phyloP scores from a whole-genome alignment of 1,140 invertebrate genomes.

The Drosophila sproati region DNA sequence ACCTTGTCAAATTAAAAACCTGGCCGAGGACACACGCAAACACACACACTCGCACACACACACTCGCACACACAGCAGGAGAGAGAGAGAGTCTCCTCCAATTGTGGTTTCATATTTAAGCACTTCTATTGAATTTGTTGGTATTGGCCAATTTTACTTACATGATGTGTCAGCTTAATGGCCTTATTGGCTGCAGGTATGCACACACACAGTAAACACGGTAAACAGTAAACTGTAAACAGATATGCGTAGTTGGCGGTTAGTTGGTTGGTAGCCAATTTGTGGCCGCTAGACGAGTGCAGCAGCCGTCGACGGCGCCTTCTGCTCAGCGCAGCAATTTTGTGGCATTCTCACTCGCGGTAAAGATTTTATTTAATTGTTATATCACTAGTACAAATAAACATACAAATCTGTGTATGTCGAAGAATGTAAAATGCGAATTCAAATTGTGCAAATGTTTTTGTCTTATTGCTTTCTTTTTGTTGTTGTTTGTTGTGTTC shows the following conservation, averaged over 20 bases:
- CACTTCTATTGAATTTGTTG: neutral
- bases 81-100: neutral
- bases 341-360: conserved; percentile 28
- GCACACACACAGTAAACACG: too few relatives aligned
- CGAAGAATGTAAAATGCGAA: neutral
- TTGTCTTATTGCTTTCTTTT: conserved; percentile 55
- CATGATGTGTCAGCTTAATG: conserved; percentile 17
- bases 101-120: neutral
- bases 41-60: neutral
- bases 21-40: conserved; percentile 15
- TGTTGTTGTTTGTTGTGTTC: conserved; percentile 38
- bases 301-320: conserved; percentile 21
- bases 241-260: too few relatives aligned
- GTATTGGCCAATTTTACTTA: conserved; percentile 18
- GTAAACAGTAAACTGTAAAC: too few relatives aligned
- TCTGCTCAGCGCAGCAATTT: neutral
- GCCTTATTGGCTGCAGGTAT: neutral
- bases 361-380: neutral
- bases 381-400: conserved; percentile 14
- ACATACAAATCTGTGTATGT: neutral
- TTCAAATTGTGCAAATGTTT: conserved; percentile 41
- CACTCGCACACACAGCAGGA: conserved; percentile 17
- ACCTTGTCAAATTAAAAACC: conserved; percentile 24
- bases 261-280: conserved; percentile 1
- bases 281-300: conserved; percentile 3